Evolutionary conservation across 1,140 invertebrate species (phyloP).

Genomic region (Ooceraea biroi): DNA sequence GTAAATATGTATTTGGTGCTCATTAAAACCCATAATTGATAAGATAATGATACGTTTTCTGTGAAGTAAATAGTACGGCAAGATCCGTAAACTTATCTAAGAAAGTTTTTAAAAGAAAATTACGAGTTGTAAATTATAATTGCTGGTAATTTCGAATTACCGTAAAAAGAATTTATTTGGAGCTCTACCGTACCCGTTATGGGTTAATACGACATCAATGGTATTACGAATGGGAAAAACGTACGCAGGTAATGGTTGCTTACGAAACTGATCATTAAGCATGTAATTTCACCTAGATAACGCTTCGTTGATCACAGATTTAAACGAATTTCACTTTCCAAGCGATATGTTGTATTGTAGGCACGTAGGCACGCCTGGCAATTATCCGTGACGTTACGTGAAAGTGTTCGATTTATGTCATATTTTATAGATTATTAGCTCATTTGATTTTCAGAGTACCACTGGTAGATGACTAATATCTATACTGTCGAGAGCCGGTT

Average conservation of each 20-base stretch:
- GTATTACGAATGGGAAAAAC: slow-evolving; percentile 13
- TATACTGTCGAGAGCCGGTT: neutral
- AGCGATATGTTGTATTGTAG: neutral
- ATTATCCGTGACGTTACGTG: slow-evolving; percentile 27
- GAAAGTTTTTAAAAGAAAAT: too few relatives aligned
- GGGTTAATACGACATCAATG: neutral
- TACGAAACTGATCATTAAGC: slow-evolving; percentile 33
- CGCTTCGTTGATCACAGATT: slow-evolving; percentile 27
- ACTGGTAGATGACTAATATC: neutral
- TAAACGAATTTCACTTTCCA: slow-evolving; percentile 49
- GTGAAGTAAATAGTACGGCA: too few relatives aligned
- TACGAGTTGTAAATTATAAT: too few relatives aligned
- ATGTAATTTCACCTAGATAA: slow-evolving; percentile 55
- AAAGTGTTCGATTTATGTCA: slow-evolving; percentile 33
- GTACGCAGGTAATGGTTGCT: slow-evolving; percentile 19
- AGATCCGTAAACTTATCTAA: too few relatives aligned
- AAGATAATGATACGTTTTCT: too few relatives aligned
- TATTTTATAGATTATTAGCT: neutral
- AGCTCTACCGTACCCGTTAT: neutral
- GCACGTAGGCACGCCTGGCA: neutral
- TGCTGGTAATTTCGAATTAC: too few relatives aligned
- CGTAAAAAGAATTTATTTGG: too few relatives aligned
- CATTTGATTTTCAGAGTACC: neutral
- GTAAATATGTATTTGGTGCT: too few relatives aligned
- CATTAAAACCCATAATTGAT: too few relatives aligned